Evolutionary conservation across 2,888 invertebrate genomes (phyloP).

Genomic region (Drosophila prolongata): DNA sequence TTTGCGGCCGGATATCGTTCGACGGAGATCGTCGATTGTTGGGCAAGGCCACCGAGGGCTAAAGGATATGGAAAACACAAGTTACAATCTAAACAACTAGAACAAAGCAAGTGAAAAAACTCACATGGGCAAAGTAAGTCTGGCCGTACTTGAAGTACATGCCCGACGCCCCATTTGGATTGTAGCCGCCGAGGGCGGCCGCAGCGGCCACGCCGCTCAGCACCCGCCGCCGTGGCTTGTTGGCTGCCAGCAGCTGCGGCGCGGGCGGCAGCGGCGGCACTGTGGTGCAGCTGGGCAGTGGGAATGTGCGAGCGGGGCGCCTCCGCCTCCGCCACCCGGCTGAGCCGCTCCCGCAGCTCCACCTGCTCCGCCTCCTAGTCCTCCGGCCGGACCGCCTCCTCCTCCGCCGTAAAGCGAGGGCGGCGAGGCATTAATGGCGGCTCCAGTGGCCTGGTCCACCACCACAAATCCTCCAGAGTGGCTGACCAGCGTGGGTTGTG

Average conservation of each 20-base stretch:
- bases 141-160: slow-evolving; percentile 85
- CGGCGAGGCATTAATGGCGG: slow-evolving; percentile 60
- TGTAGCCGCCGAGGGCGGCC: slow-evolving; percentile 85
- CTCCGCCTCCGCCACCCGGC: slow-evolving; percentile 38
- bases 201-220: slow-evolving; percentile 70
- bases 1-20: slow-evolving; percentile 83
- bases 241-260: slow-evolving; percentile 73
- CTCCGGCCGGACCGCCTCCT: slow-evolving; percentile 22
- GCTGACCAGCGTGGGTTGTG: slow-evolving; percentile 58
- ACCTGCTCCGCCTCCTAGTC: slow-evolving; percentile 52
- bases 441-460: slow-evolving; percentile 67
- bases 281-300: slow-evolving; percentile 76
- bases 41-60: slow-evolving; percentile 84
- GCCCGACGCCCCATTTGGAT: slow-evolving; percentile 84
- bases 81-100: too few species aligned
- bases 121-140: slow-evolving; percentile 84
- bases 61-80: not conserved
- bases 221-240: slow-evolving; percentile 70
- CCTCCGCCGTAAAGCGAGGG: slow-evolving; percentile 82
- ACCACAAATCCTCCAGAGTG: slow-evolving; percentile 64
- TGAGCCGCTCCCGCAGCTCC: slow-evolving; percentile 56
- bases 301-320: slow-evolving; percentile 81
- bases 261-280: slow-evolving; percentile 70
- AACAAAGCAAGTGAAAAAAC: slow-evolving; percentile 28
- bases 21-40: slow-evolving; percentile 84